Evolutionary conservation across 1,140 invertebrate genomes (phyloP).

Genomic region (Drosophila athabasca): DNA sequence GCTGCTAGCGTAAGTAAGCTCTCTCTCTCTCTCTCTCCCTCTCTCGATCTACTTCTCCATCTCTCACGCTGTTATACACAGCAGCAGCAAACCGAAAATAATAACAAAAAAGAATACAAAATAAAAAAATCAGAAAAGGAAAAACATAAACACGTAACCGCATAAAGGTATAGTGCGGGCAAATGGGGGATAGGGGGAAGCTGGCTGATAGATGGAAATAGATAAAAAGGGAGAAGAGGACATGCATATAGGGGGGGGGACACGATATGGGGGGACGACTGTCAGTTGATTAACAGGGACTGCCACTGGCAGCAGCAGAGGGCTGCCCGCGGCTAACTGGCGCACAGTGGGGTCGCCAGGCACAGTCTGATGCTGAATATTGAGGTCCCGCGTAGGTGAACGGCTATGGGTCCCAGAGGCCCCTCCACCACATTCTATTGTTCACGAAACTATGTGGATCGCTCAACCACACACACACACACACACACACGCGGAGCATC

Average conservation of each 20-base stretch:
- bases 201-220: slow-evolving; percentile 66
- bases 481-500: not conserved
- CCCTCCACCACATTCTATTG: slow-evolving; percentile 34
- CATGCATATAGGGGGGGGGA: not conserved
- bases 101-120: slow-evolving; percentile 57
- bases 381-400: slow-evolving; percentile 18
- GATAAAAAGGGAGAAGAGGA: slow-evolving; percentile 15
- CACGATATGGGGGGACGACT: slow-evolving; percentile 1
- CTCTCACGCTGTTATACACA: slow-evolving; percentile 47
- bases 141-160: slow-evolving; percentile 78
- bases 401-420: not conserved
- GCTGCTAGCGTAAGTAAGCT: slow-evolving; percentile 1
- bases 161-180: slow-evolving; percentile 54
- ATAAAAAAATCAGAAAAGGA: slow-evolving; percentile 59
- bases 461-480: slow-evolving; percentile 20
- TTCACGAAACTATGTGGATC: slow-evolving; percentile 57
- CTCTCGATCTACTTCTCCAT: slow-evolving; percentile 7
- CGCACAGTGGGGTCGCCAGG: slow-evolving; percentile 15
- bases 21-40: slow-evolving; percentile 10
- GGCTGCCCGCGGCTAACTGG: slow-evolving; percentile 42
- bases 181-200: slow-evolving; percentile 59
- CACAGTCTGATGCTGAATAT: slow-evolving; percentile 45
- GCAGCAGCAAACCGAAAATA: slow-evolving; percentile 63
- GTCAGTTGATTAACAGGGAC: slow-evolving; percentile 41
- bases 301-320: slow-evolving; percentile 51